Conservation (phyloP, 2,888 invertebrate species). For the Scaptodrosophila latifasciaeformis region DNA sequence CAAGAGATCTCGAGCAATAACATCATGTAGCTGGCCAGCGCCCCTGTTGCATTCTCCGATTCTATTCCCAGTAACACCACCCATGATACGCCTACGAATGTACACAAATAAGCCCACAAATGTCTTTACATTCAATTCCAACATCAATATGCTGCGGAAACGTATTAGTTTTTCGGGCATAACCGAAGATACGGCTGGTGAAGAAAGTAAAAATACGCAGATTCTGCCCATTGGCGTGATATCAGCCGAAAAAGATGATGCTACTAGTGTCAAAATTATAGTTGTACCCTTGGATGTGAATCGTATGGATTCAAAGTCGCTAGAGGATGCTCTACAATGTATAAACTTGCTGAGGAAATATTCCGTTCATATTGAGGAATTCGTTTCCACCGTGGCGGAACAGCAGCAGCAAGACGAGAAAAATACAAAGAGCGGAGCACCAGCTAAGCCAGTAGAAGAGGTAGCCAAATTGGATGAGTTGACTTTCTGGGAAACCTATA, state of each 20-base stretch:
- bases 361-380: slow-evolving; percentile 53
- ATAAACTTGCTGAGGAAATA: slow-evolving; percentile 53
- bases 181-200: not conserved
- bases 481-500: slow-evolving; percentile 22
- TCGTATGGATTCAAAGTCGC: slow-evolving; percentile 38
- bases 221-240: slow-evolving; percentile 47
- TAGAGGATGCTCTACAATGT: slow-evolving; percentile 50
- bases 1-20: too few species aligned
- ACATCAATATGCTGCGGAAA: slow-evolving; percentile 45
- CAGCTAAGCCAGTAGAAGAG: not conserved
- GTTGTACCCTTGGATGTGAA: slow-evolving; percentile 58
- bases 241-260: slow-evolving; percentile 29
- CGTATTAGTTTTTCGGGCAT: slow-evolving; percentile 47
- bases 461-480: not conserved
- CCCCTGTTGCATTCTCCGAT: slow-evolving; percentile 2
- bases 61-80: too few species aligned
- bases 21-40: slow-evolving; percentile 3
- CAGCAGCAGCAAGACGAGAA: not conserved
- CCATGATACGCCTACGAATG: slow-evolving; percentile 32
- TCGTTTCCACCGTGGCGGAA: slow-evolving; percentile 35
- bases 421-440: not conserved
- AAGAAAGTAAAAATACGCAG: not conserved
- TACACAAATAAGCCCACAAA: slow-evolving; percentile 34
- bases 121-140: slow-evolving; percentile 33
- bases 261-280: slow-evolving; percentile 49